Base-by-base conservation (phyloP, 2,113 vertebrate species). In the Aegotheles bennettii region DNA sequence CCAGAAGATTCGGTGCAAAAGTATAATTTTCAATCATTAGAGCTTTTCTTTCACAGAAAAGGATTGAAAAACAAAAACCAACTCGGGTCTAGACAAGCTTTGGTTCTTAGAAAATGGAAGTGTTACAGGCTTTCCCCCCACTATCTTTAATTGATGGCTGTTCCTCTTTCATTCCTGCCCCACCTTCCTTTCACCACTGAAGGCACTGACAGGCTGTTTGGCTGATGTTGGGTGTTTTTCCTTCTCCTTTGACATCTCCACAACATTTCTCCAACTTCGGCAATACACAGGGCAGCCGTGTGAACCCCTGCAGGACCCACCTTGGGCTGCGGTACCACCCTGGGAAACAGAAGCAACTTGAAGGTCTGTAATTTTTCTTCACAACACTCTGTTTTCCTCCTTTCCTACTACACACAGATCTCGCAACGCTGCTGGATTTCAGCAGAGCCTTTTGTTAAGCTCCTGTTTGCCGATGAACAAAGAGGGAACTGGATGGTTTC, bases 401-500 rank as follows among this genome's bases (percentile, higher is more conserved):
- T 90, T 96, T 90, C 77, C 29, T 12, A 9, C 33, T 36, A 15
- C 1, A 6, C 1, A 0, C 56, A 50, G 84, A 73, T 84, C 90
- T 95, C 83, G 90, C 82, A 88, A 79, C 74, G 70, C 71, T 40
- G 79, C 36, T 79, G 90, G 82, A 43, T 91, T 85, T 93, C 83
- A 88, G 82, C 93, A 88, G 87, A 0, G 3, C 70, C 79, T 47
- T 94, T 96, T 94, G 90, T 95, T 59, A 84, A 80, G 21, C 82
- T 57, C 15, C 25, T 1, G 2, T 83, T 83, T 83, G 50, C 78
- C 14, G 2, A 28, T 1, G 8, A 70, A 84, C 77, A 84, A 87
- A 95, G 91, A 56, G 65, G 85, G 85, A 75, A 42, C 56, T 60
- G 83, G 85, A 88, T 90, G 92, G 76, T 75, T 94, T 74, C 90